Percentiles rank a stretch among this genome's conserved stretches.
Conservation (phyloP, 2,113 vertebrate species). For the Lasiurus cinereus region DNA sequence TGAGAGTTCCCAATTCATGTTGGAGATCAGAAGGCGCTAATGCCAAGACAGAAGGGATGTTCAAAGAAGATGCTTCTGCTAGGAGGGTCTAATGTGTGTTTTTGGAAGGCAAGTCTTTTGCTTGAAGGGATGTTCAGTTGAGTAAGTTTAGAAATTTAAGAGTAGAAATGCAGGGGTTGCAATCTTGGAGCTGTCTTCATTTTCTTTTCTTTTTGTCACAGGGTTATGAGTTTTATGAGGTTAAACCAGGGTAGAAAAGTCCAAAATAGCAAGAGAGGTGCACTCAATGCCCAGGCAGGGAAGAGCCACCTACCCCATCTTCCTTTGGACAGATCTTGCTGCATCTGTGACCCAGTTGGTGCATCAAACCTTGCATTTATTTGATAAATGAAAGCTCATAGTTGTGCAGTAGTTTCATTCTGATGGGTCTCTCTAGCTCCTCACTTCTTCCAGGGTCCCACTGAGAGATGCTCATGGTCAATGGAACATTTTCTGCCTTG, state of each 20-base stretch:
- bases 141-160: constrained; percentile 12
- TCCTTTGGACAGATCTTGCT: not conserved
- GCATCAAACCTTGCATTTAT: not conserved
- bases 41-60: not conserved
- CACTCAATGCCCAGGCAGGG: not conserved
- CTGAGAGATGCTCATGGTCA: not conserved
- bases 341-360: not conserved
- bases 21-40: not conserved
- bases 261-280: not conserved
- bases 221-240: not conserved
- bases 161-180: not conserved
- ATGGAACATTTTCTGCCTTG: not conserved
- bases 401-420: not conserved
- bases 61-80: not conserved
- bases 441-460: not conserved
- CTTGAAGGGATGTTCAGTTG: not conserved
- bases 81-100: not conserved
- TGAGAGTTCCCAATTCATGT: not conserved
- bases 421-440: not conserved
- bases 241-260: not conserved
- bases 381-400: not conserved
- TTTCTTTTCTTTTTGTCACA: constrained; percentile 1
- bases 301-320: not conserved
- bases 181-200: not conserved
- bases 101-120: not conserved